Conservation (phyloP, 2,888 invertebrate species). For the Euzetes globulus region DNA sequence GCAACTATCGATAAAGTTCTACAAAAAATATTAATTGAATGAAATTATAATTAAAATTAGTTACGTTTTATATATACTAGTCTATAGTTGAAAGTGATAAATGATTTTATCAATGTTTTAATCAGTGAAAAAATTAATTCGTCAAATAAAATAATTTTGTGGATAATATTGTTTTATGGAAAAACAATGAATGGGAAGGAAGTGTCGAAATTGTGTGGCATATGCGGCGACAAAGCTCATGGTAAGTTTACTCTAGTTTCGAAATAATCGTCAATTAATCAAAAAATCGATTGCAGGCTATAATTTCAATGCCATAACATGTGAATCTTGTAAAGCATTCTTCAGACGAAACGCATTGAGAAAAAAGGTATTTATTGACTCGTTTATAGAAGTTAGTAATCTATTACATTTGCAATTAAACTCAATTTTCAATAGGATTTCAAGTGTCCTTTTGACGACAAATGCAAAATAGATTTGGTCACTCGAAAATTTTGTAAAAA, state of each 20-base stretch:
- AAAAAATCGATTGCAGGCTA: conserved; percentile 52
- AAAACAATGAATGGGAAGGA: no score
- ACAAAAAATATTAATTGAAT: no score
- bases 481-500: conserved; percentile 92
- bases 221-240: conserved; percentile 34
- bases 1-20: no score
- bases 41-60: no score
- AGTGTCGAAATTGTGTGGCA: conserved; percentile 19
- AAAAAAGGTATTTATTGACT: conserved; percentile 57
- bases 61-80: no score
- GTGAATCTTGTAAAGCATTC: conserved; percentile 95
- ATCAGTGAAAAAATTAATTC: no score
- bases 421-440: conserved; percentile 57
- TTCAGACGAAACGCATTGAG: conserved; percentile 87
- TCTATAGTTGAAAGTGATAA: no score
- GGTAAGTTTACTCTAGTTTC: conserved; percentile 22
- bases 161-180: no score
- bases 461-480: conserved; percentile 80
- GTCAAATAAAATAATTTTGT: no score
- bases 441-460: conserved; percentile 83
- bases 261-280: neutral
- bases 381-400: neutral
- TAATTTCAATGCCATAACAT: conserved; percentile 91
- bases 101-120: no score
- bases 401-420: neutral